Base-by-base conservation (phyloP, 2,113 vertebrate species). In the Tiliqua scincoides region DNA sequence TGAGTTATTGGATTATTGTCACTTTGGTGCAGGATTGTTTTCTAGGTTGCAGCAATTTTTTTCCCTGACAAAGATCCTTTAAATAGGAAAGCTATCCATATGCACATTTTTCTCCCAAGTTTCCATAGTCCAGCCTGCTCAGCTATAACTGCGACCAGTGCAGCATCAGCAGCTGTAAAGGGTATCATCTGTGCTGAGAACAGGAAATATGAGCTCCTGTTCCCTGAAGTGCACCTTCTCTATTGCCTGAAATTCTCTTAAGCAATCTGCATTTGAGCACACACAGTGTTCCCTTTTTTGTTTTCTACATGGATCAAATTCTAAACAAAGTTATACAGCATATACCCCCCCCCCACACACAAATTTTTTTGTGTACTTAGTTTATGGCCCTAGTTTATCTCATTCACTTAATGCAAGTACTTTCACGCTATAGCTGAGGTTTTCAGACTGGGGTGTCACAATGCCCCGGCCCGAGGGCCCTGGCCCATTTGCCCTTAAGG, bases 201-300 rank as follows among this genome's bases (percentile, higher is more conserved):
- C 68, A 85, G 81, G 81, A 86, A 89, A 86, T 83, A 71, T 27
- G 88, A 93, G 17, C 79, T 92, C 52, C 67, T 2, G 0, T 65
- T 91, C 67, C 30, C 30, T 74, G 83, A 43, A 85, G 15, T 0
- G 0, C 32, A 2, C 40, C 14, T 63, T 75, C 62, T 81, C 48
- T 54, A 0, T 84, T 87, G 61, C 21, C 2, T 23, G 63, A 85
- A 48, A 11, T 85, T 92, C 48, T 32, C n/a, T 48, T 76, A 59
- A 18, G 48, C 11, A 12, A 21, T 70, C 37, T 27, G 8, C 1
- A 1, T n/a, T 23, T 59, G 67, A 17, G 15, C 62, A 54, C 73
- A 62, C 32, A 83, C 82, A 71, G 48, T 48, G n/a, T 6, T 15
- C n/a, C n/a, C 25, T 32, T 70, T 65, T 62, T 43, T 23, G 65